phyloP scores from a whole-genome alignment of 2,888 invertebrate species.

The Yponomeuta sedellus region DNA sequence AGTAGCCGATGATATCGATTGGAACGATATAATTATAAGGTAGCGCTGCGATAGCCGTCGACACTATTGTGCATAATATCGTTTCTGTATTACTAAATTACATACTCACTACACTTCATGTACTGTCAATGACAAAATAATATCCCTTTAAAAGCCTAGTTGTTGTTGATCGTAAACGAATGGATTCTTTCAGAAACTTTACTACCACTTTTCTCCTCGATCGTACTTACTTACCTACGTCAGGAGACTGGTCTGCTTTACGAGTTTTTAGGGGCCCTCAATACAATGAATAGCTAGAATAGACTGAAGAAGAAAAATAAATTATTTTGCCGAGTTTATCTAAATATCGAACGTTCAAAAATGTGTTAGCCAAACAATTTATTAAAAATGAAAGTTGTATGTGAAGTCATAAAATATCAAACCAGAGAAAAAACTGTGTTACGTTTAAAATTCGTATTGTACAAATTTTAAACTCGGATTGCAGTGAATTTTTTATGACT shows the following conservation, averaged over 20 bases:
- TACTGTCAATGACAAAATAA: constrained; percentile 13
- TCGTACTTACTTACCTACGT: neutral
- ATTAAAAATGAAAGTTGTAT: too few relatives aligned
- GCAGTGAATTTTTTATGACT: too few relatives aligned
- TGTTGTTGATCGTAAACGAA: neutral
- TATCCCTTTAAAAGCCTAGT: constrained; percentile 3
- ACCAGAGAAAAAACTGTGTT: too few relatives aligned
- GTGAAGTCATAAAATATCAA: too few relatives aligned
- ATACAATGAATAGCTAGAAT: neutral
- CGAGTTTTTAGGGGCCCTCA: constrained; percentile 4
- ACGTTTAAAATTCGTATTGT: too few relatives aligned
- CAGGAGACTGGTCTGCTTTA: constrained; percentile 4
- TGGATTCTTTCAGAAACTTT: neutral
- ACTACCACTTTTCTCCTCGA: neutral
- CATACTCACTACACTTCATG: constrained; percentile 31
- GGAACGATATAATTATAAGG: constrained; percentile 60
- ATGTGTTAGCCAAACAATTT: too few relatives aligned
- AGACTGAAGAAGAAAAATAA: too few relatives aligned
- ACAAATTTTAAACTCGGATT: too few relatives aligned
- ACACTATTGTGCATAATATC: constrained; percentile 68
- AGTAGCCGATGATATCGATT: constrained; percentile 3
- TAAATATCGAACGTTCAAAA: too few relatives aligned
- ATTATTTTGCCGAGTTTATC: too few relatives aligned
- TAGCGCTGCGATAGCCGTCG: constrained; percentile 55
- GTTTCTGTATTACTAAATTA: constrained; percentile 63